Percentiles rank a stretch among this genome's conserved stretches.
These are phyloP conservation scores for Athalia cordata DNA, from an alignment of 2,888 invertebrate species.

Conservation along the genomic window DNA sequence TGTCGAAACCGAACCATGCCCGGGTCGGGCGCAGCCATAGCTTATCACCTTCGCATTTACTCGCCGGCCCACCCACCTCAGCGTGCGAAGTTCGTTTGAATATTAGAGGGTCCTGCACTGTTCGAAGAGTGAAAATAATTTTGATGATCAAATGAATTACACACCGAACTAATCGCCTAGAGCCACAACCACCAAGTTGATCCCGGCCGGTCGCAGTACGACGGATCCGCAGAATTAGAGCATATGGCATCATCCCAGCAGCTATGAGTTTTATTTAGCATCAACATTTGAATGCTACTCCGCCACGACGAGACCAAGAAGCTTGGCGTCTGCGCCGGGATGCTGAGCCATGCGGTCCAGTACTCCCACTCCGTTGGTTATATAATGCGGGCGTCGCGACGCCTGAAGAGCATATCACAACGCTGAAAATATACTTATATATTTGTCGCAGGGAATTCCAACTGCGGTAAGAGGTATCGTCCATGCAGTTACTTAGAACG, in stretches of 20 bases:
- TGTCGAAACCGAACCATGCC: conserved; percentile 21
- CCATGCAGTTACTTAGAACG: not conserved
- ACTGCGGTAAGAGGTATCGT: not conserved
- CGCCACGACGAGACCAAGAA: conserved; percentile 32
- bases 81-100: too few relatives aligned
- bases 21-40: conserved; percentile 40
- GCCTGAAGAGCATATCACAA: conserved; percentile 34
- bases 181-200: conserved; percentile 39
- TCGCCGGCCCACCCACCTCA: conserved; percentile 2
- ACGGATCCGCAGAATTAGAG: conserved; percentile 70
- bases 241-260: conserved; percentile 70
- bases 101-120: too few relatives aligned
- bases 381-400: conserved; percentile 37
- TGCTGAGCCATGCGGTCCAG: conserved; percentile 36
- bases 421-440: conserved; percentile 40
- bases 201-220: conserved; percentile 51
- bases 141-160: conserved; percentile 39
- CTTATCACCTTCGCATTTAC: conserved; percentile 42
- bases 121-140: not conserved
- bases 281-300: conserved; percentile 63
- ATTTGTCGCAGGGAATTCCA: conserved; percentile 40
- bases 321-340: conserved; percentile 37
- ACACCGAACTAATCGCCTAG: conserved; percentile 42
- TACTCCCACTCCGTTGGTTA: conserved; percentile 8
- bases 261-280: conserved; percentile 72